Conservation (phyloP, 2,888 invertebrate genomes). For the Adelognathus sp. region DNA sequence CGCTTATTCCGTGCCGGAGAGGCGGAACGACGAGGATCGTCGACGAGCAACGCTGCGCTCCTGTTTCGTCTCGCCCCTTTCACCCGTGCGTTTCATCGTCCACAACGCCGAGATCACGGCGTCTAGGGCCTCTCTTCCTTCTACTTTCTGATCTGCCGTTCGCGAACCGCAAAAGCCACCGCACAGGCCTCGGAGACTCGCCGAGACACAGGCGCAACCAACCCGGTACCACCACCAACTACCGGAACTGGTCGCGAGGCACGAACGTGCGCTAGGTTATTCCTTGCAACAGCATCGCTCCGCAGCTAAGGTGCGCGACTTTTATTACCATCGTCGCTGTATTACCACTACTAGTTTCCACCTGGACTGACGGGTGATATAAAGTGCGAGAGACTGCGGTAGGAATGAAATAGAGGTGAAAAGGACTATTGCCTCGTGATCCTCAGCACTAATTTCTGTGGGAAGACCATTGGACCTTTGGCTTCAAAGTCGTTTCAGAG, state of each 20-base stretch:
- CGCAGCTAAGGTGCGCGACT: constrained; percentile 16
- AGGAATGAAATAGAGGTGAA: not conserved
- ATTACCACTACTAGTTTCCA: constrained; percentile 12
- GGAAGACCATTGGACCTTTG: not conserved
- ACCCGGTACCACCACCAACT: constrained; percentile 11
- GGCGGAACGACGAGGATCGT: not conserved
- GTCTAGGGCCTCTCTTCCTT: constrained; percentile 8
- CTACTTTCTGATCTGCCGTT: not conserved
- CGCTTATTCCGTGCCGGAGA: not conserved
- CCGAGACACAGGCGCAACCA: not conserved
- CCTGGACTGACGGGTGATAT: not conserved
- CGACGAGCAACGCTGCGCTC: not conserved
- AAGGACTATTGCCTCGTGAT: not conserved
- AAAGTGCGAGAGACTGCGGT: not conserved
- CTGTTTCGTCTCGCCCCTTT: constrained; percentile 8
- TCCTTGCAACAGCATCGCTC: constrained; percentile 1
- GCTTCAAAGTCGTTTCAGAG: not conserved
- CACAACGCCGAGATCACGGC: not conserved
- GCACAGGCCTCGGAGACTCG: not conserved
- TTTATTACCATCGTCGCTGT: constrained; percentile 10
- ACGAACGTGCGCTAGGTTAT: constrained; percentile 12
- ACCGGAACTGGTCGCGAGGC: constrained; percentile 31
- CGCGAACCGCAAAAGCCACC: constrained; percentile 1
- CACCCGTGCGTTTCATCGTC: not conserved
- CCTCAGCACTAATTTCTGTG: not conserved